phyloP scores from a whole-genome alignment of 2,113 vertebrate species.

The Lophochroa leadbeateri region DNA sequence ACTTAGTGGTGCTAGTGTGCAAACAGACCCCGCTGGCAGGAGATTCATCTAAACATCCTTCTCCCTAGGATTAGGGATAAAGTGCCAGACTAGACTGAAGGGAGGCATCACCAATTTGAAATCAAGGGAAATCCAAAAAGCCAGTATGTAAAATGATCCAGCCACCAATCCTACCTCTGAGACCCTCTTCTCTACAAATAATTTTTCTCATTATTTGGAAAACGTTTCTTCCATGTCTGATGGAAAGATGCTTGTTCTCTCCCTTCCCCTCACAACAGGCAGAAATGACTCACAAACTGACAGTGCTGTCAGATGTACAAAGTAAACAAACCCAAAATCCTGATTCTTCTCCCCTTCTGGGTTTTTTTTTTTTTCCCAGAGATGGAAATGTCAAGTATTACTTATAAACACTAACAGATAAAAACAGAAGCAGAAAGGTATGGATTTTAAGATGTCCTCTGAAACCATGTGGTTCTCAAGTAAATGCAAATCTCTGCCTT shows the following conservation, averaged over 20 bases:
- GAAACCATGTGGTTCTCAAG: not conserved
- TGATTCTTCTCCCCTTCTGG: not conserved
- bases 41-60: not conserved
- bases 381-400: not conserved
- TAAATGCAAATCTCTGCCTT: not conserved
- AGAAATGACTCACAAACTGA: not conserved
- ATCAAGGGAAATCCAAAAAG: not conserved
- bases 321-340: not conserved
- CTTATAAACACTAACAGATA: not conserved
- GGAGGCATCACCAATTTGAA: not conserved
- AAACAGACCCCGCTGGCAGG: not conserved
- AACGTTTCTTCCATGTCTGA: not conserved
- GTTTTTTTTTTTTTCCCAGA: not conserved
- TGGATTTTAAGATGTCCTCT: not conserved
- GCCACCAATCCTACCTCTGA: not conserved
- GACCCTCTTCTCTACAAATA: not conserved
- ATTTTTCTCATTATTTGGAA: not conserved
- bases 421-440: not conserved
- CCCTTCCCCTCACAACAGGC: not conserved
- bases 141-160: not conserved
- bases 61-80: not conserved
- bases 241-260: accelerated
- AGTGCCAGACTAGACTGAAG: not conserved
- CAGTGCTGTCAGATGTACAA: not conserved
- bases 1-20: accelerated